Evolutionary conservation across 2,888 invertebrate genomes (phyloP).

Genomic region (Unio pictorum): DNA sequence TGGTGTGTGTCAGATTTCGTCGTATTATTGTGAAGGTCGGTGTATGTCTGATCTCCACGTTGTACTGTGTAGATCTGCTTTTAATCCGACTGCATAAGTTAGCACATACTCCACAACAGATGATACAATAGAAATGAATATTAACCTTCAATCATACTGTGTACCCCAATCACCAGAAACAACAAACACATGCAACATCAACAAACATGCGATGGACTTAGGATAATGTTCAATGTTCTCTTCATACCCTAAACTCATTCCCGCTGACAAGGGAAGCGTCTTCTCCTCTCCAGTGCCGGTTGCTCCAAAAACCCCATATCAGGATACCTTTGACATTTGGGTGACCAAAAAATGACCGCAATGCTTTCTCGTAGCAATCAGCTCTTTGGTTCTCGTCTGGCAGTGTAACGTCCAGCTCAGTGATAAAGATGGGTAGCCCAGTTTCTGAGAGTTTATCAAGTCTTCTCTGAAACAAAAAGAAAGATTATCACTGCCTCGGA

Average conservation of each 20-base stretch:
- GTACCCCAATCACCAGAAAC: background rate
- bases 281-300: constrained; percentile 9
- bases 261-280: constrained; percentile 18
- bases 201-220: too few relatives aligned
- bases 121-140: too few relatives aligned
- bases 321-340: constrained; percentile 26
- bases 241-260: constrained; percentile 14
- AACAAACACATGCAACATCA: constrained; percentile 4
- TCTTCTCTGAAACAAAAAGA: constrained; percentile 15
- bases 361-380: constrained; percentile 24
- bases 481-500: too few relatives aligned
- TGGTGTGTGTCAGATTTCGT: too few relatives aligned
- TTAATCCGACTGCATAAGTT: too few relatives aligned
- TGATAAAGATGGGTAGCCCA: constrained; percentile 40
- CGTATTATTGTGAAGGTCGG: too few relatives aligned
- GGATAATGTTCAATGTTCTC: background rate
- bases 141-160: too few relatives aligned
- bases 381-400: constrained; percentile 32
- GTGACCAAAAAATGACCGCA: constrained; percentile 31
- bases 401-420: constrained; percentile 29
- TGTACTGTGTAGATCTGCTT: too few relatives aligned
- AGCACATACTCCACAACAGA: too few relatives aligned
- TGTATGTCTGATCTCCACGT: too few relatives aligned
- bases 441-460: constrained; percentile 34
- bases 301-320: constrained; percentile 37